Percentiles rank a stretch among this genome's conserved stretches.
Conservation (phyloP, 2,888 invertebrate species). For the Hemicrepidius hirtus region DNA sequence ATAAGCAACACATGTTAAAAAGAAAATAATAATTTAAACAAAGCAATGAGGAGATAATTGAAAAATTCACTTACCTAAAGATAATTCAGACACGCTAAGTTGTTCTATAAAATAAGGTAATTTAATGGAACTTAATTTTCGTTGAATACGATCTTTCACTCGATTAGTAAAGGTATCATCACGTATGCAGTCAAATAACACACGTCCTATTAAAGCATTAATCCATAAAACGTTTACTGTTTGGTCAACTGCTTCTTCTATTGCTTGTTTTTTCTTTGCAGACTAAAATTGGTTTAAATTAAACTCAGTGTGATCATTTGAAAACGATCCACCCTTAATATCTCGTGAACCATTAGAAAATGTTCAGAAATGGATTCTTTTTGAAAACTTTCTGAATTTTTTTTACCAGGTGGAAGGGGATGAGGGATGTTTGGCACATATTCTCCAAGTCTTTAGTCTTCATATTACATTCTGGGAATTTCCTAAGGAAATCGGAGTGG, state of each 20-base stretch:
- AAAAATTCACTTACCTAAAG: conserved; percentile 74
- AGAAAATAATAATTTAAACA: background rate
- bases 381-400: no score
- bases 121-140: conserved; percentile 90
- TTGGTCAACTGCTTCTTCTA: conserved; percentile 43
- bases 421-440: no score
- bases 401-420: no score
- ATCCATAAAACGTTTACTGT: conserved; percentile 79
- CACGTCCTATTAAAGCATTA: conserved; percentile 85
- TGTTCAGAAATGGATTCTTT: no score
- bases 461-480: no score
- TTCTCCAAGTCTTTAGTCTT: no score
- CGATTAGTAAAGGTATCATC: conserved; percentile 81
- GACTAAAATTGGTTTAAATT: background rate
- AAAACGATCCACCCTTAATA: no score
- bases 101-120: conserved; percentile 93
- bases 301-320: no score
- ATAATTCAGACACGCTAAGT: conserved; percentile 83
- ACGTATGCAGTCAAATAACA: conserved; percentile 88
- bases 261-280: conserved; percentile 1
- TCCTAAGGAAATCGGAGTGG: no score
- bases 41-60: no score
- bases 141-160: conserved; percentile 87
- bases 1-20: background rate
- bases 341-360: no score